phyloP scores from a whole-genome alignment of 2,888 invertebrate species.

The Melanostoma scalare region DNA sequence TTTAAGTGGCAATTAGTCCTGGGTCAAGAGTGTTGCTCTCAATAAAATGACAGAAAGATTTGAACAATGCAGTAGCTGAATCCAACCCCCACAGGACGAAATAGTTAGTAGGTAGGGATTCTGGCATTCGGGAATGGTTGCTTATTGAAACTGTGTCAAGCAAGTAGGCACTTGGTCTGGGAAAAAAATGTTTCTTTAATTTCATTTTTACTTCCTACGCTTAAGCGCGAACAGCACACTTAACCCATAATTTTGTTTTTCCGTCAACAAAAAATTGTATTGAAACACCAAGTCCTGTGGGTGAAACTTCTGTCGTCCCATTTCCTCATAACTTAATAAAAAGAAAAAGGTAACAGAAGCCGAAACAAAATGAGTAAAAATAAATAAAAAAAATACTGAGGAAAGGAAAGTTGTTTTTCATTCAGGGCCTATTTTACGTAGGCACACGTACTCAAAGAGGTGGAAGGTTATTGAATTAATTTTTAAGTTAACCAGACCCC shows the following conservation, averaged over 20 bases:
- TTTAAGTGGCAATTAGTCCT: constrained; percentile 70
- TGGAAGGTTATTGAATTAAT: constrained; percentile 64
- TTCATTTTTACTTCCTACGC: constrained; percentile 39
- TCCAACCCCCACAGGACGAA: neutral
- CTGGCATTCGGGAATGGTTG: constrained; percentile 22
- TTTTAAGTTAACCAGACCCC: constrained; percentile 63
- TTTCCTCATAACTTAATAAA: constrained; percentile 8
- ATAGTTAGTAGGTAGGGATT: neutral
- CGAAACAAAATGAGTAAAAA: constrained; percentile 5
- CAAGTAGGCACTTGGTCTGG: constrained; percentile 11
- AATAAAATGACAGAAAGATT: constrained; percentile 47
- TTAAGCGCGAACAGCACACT: constrained; percentile 37
- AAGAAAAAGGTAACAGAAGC: constrained; percentile 17
- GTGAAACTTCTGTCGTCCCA: constrained; percentile 13
- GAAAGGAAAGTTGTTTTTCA: constrained; percentile 36
- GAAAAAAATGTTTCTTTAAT: constrained; percentile 17
- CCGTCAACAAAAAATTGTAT: constrained; percentile 29
- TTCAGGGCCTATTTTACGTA: constrained; percentile 48
- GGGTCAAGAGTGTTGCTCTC: constrained; percentile 47
- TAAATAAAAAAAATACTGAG: neutral
- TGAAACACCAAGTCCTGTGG: constrained; percentile 31
- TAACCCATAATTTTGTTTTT: constrained; percentile 61
- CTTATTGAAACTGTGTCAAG: constrained; percentile 55
- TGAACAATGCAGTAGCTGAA: neutral
- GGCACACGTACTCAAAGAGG: constrained; percentile 54